Evolutionary conservation across 2,888 invertebrate genomes (phyloP).

Genomic region (Thereva unica): DNA sequence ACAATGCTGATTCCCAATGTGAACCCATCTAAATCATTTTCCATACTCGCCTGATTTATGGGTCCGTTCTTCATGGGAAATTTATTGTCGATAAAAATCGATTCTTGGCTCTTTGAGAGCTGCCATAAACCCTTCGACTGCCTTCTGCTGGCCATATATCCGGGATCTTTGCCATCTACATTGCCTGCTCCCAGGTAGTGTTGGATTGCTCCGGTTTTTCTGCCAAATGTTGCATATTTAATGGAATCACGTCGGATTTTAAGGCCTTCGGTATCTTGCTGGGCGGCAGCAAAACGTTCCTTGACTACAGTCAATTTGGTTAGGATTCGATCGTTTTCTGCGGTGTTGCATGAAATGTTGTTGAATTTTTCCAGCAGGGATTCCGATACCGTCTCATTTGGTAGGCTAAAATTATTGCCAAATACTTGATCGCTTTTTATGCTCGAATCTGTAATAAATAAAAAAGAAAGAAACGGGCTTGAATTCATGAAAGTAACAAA

Average conservation of each 20-base stretch:
- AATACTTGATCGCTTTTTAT: slow-evolving; percentile 40
- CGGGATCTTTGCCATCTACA: slow-evolving; percentile 17
- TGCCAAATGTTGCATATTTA: slow-evolving; percentile 16
- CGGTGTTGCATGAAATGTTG: slow-evolving; percentile 64
- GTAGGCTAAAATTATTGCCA: slow-evolving; percentile 48
- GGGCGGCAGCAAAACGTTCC: slow-evolving; percentile 31
- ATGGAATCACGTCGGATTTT: slow-evolving; percentile 16
- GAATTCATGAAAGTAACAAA: not conserved
- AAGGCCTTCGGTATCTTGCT: not conserved
- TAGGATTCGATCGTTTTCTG: slow-evolving; percentile 42
- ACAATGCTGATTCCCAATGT: slow-evolving; percentile 46
- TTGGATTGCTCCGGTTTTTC: not conserved
- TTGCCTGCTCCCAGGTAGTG: slow-evolving; percentile 4
- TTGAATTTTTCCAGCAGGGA: slow-evolving; percentile 73
- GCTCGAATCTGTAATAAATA: slow-evolving; percentile 42
- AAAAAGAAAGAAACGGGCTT: not conserved
- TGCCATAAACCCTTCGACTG: slow-evolving; percentile 35
- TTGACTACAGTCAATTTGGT: slow-evolving; percentile 42
- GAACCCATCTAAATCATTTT: slow-evolving; percentile 39
- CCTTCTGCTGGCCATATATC: slow-evolving; percentile 33
- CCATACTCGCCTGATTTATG: slow-evolving; percentile 33
- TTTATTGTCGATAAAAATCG: slow-evolving; percentile 39
- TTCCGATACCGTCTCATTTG: slow-evolving; percentile 63
- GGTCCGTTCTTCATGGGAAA: slow-evolving; percentile 36
- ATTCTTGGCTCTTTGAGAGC: slow-evolving; percentile 41